Evolutionary conservation across 2,797 vertebrate genomes (phyloP).

Genomic region (Malurus splendens): DNA sequence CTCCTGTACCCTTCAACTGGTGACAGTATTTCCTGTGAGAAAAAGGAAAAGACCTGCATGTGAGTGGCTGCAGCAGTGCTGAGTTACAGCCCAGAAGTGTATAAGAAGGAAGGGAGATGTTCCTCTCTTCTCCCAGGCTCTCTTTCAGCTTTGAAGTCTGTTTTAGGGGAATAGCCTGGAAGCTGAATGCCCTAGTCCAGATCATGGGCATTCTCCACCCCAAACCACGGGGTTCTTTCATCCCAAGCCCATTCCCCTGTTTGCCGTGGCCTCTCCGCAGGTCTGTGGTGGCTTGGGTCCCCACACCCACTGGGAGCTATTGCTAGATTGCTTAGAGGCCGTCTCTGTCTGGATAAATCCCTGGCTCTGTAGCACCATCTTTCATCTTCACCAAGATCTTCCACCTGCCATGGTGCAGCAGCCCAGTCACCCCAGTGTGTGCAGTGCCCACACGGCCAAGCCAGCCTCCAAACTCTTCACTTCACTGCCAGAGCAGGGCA

Average conservation of each 20-base stretch:
- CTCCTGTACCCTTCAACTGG: not conserved
- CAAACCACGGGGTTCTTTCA: not conserved
- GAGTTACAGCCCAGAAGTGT: not conserved
- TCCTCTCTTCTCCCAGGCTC: not conserved
- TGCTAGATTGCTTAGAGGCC: slow-evolving; percentile 73
- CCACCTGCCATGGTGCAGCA: slow-evolving; percentile 51
- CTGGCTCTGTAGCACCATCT: slow-evolving; percentile 75
- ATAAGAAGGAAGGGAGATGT: not conserved
- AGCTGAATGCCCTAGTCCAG: not conserved
- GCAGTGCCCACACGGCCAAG: not conserved
- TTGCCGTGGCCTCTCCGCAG: not conserved
- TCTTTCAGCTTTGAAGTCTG: not conserved
- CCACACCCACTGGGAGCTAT: not conserved
- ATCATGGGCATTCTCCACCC: not conserved
- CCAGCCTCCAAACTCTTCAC: not conserved
- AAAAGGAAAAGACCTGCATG: not conserved
- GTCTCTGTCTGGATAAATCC: slow-evolving; percentile 73
- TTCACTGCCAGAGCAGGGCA: not conserved
- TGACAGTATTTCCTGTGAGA: slow-evolving; percentile 19
- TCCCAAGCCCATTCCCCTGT: not conserved
- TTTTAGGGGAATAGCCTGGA: not conserved
- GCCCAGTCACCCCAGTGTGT: rapidly evolving
- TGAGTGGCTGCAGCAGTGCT: not conserved
- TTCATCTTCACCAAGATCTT: slow-evolving; percentile 71
- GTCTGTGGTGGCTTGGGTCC: not conserved